Base-by-base conservation (phyloP, 2,888 invertebrate genomes). In the Heterodera filipjevi region DNA sequence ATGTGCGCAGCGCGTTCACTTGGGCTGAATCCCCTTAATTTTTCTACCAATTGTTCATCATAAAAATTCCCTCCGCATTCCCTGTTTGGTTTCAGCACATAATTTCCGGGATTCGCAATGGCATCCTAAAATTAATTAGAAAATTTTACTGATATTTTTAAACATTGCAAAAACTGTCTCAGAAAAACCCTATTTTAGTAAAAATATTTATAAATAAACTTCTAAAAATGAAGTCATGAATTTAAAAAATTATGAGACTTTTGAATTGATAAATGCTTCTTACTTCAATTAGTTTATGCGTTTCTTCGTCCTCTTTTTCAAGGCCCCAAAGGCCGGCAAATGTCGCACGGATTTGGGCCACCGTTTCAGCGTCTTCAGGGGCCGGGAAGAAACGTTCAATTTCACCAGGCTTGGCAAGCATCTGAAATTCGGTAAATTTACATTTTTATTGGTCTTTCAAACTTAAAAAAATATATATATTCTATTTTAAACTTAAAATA, bases 21-120 rank as follows among this genome's bases (percentile, higher is more conserved):
- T 32, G 33, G 32, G 19, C 71, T 49, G 49, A 80, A 78, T 59
- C 30, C 35, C 2, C 22, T 49, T 39, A 84, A 80, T 64, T 81
- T 81, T 30, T 78, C 70, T 5, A 77, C 66, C 35, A 84, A 79
- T 53, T 85, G 82, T 32, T 84, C 78, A 0, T 94, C 95, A 90
- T 96, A 97, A 70, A 95, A 90, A 89, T 97, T 86, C 77, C 97
- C 97, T 84, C 98, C 98, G 33, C 98, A 98, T 91, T 98, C 98
- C 68, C 97, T 92, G 90, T 98, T 0, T 97, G 97, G 59, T 49
- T 98, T 98, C 82, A 98, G 90, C 1, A 98, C 97, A 91, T 92
- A 98, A 90, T 92, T 92, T 78, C 94, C 93, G 0, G 96, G 95
- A 83, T 93, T 49, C 16, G 10, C 49, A 14, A 49, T 49, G 14